These are phyloP conservation scores for Phaedon cochleariae DNA, from an alignment of 2,888 invertebrate species.

Conservation along the genomic window DNA sequence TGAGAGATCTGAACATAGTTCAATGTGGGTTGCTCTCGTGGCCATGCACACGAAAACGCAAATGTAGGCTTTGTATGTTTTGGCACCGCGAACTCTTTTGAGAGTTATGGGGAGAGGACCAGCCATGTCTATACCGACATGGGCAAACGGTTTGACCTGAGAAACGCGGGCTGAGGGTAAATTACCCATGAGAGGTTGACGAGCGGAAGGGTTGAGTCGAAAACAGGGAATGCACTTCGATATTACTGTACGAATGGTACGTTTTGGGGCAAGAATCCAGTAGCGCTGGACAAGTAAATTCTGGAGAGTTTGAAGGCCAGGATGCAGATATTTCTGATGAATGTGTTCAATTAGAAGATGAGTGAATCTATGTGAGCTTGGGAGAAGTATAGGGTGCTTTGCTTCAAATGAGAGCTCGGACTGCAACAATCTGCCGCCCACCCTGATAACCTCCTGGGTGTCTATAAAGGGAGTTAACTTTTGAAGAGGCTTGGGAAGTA, in stretches of 20 bases:
- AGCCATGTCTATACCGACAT: conserved; percentile 17
- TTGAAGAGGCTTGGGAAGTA: background rate
- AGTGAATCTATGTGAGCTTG: background rate
- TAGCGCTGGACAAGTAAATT: background rate
- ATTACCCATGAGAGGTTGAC: conserved; percentile 46
- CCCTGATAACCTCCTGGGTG: background rate
- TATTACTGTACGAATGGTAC: conserved; percentile 19
- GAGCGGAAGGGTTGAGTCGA: conserved; percentile 28
- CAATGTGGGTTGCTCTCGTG: background rate
- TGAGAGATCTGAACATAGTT: background rate
- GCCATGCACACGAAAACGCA: conserved; percentile 6
- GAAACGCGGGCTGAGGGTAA: conserved; percentile 39
- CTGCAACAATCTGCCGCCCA: background rate
- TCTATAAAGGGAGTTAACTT: background rate
- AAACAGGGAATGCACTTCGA: conserved; percentile 29
- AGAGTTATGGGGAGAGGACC: conserved; percentile 1
- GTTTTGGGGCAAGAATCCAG: conserved; percentile 8
- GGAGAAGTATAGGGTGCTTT: background rate
- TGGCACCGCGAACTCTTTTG: conserved; percentile 1
- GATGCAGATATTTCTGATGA: background rate
- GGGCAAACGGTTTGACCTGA: conserved; percentile 33
- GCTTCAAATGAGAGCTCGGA: background rate
- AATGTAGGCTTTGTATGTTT: background rate
- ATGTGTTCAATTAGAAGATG: background rate
- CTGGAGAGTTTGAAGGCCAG: background rate